Evolutionary conservation across 2,888 invertebrate species (phyloP).

Genomic region (Raillietiella orientalis): DNA sequence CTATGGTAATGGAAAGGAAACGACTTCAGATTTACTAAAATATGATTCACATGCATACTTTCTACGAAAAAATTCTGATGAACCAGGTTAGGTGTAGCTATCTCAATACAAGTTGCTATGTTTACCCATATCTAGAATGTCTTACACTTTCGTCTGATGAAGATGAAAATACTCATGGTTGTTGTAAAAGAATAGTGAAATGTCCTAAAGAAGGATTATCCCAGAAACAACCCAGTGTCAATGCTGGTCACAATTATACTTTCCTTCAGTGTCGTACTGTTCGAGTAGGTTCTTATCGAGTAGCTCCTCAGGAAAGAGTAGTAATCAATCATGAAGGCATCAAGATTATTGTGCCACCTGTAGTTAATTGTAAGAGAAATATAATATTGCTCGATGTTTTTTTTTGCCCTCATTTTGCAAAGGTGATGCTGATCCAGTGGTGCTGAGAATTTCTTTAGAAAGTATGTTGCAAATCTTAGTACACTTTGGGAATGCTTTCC

Average conservation of each 20-base stretch:
- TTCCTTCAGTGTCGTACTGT: conserved; percentile 33
- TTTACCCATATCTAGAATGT: conserved; percentile 5
- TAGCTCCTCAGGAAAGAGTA: conserved; percentile 35
- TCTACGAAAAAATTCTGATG: too few species aligned
- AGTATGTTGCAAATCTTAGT: conserved; percentile 39
- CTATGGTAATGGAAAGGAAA: too few species aligned
- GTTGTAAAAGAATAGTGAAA: too few species aligned
- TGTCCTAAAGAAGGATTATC: too few species aligned
- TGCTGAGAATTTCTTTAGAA: conserved; percentile 27
- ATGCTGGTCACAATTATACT: background rate
- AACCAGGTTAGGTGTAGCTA: conserved; percentile 7
- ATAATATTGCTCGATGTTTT: conserved; percentile 5
- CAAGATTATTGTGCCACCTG: conserved; percentile 14
- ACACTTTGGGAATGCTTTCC: conserved; percentile 37
- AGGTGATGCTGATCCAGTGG: conserved; percentile 4
- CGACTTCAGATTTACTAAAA: too few species aligned
- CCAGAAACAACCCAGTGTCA: too few species aligned
- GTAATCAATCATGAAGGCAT: conserved; percentile 16
- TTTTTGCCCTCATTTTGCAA: conserved; percentile 1
- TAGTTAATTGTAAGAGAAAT: conserved; percentile 12
- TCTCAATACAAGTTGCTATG: too few species aligned
- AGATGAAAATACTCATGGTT: too few species aligned
- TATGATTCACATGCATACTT: too few species aligned
- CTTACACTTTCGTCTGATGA: conserved; percentile 7
- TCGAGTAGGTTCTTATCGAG: conserved; percentile 53